Base-by-base conservation (phyloP, 1,140 invertebrate species). In the Pteromalus puparum region DNA sequence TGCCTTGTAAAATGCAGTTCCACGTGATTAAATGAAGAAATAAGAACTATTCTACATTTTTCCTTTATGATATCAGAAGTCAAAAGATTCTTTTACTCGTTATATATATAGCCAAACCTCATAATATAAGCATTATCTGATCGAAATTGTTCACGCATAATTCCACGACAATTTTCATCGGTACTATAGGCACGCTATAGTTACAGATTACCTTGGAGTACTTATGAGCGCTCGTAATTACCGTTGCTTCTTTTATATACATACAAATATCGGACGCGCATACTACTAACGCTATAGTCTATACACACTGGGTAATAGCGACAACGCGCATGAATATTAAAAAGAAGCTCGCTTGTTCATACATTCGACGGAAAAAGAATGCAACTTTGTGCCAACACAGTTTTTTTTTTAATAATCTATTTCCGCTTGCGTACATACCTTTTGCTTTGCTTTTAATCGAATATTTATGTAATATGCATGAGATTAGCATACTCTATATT, bases 121-220 rank as follows among this genome's bases (percentile, higher is more conserved):
- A 9, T 42, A 10, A 6, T 42, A 42, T 9, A 42, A 10, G 6
- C 5, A 10, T 9, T 53, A 68, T 10, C 4, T 26, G 28, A 34
- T 34, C 30, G 30, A 68, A 79, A 72, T 72, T n/a, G 67, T 6
- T 48, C 46, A 46, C 1, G 30, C 21, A 72, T 70, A 81, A 81
- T 81, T 81, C 34, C 28, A 24, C 42, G 68, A 46, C 38, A 48
- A 81, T 72, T 81, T 42, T 30, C 67, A 48, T 48, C 34, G 67
- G 38, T 26, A 2, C n/a, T n/a, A 13, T 72, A 28, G 9, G 18
- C 6, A 61, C 18, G 65, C 12, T 42, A 68, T 26, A 26, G 21
- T 81, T 70, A 2, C 30, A 38, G n/a, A 46, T 67, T 81, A 72
- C 67, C 48, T 73, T 53, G 15, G 34, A 34, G 48, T 34, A 24